Evolutionary conservation across 2,888 invertebrate species (phyloP), one percentile per base, ranked within the genome.

Genomic region (Diarsia dahlii): DNA sequence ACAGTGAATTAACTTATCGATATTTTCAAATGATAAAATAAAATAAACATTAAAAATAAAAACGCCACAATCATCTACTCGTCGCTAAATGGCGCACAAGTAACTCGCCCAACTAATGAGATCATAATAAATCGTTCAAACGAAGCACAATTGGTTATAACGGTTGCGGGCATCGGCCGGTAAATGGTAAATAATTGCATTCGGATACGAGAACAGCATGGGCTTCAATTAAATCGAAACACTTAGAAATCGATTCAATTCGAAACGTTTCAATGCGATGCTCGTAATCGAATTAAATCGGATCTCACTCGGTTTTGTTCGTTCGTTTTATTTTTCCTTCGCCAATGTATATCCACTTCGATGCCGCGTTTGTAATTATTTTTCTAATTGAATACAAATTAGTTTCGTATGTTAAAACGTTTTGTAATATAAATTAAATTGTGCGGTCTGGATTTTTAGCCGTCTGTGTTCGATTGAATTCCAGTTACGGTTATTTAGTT

Each of bases 151-250:
- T 78, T 73, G 81, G 74, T 87, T 86, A 90, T 88, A 89, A 88
- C 86, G 84, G 80, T 84, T 85, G 84, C 82, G 82, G 86, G 85
- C 76, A 83, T 87, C 87, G 88, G 86, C 89, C 88, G 86, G 86
- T 88, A 90, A 92, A 90, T 90, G 91, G 89, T 89, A 91, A 91
- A 92, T 91, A 91, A 92, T 91, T 91, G 91, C 89, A 91, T 90
- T 89, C 86, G 87, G 87, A 90, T 88, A 87, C 87, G 79, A 81
- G 82, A 82, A 78, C 80, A 86, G 82, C 79, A 86, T 84, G 84
- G 81, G 82, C 88, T 88, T 87, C 90, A 91, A 92, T 92, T 92
- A 92, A 92, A 92, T 90, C 87, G 89, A 88, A 90, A 90, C 91
- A 92, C 91, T 92, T 90, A 91, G 91, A 89, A 89, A 90, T 91